Conservation (phyloP, 2,888 invertebrate species). For the Eudasyphora cyanicolor region DNA sequence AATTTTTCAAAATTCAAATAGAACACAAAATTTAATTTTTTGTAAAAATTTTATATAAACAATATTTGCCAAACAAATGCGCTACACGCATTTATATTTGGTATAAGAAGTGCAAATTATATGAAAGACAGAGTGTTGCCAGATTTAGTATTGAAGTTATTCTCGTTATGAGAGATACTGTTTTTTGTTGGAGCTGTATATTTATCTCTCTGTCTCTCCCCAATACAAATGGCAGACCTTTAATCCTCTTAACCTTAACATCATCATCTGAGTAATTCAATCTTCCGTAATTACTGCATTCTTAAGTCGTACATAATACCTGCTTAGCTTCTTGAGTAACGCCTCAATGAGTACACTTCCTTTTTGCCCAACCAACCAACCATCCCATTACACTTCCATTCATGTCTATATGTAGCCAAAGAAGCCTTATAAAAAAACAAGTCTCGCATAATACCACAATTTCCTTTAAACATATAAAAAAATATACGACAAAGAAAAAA, state of each 20-base stretch:
- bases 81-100: too few relatives aligned
- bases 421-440: conserved; percentile 13
- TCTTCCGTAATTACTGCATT: not conserved
- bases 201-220: too few relatives aligned
- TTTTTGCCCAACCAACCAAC: conserved; percentile 27
- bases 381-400: not conserved
- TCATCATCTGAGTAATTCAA: not conserved
- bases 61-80: not conserved
- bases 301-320: conserved; percentile 19
- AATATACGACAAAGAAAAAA: conserved; percentile 16
- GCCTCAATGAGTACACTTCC: conserved; percentile 47
- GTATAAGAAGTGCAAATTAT: too few relatives aligned
- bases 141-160: too few relatives aligned
- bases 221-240: not conserved
- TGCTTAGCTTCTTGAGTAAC: conserved; percentile 7
- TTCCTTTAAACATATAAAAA: conserved; percentile 24
- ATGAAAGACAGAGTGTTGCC: too few relatives aligned
- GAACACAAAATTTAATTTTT: too few relatives aligned
- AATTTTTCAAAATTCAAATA: too few relatives aligned
- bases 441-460: conserved; percentile 28
- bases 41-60: too few relatives aligned
- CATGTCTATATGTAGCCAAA: not conserved
- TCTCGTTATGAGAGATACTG: too few relatives aligned
- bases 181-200: too few relatives aligned
- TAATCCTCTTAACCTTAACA: not conserved